A percentile compares a stretch with the other conserved stretches of the same genome.
These are phyloP conservation scores for Onychomys leucogaster DNA, from an alignment of 2,797 vertebrate genomes.

Conservation along the genomic window DNA sequence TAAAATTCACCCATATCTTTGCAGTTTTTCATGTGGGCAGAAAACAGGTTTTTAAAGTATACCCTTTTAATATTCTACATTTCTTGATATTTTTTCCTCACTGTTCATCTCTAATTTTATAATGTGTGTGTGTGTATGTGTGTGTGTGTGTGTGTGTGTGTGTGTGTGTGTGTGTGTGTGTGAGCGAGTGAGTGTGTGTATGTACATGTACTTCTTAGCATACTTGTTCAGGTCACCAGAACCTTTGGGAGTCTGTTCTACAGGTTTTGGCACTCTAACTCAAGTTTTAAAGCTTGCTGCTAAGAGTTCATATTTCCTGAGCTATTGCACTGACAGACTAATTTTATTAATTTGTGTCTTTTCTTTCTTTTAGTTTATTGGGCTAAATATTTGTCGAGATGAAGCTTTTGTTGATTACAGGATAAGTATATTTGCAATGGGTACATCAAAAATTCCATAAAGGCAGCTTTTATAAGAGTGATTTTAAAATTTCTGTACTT, in stretches of 20 bases:
- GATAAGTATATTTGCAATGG: not conserved
- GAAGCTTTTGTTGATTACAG: not conserved
- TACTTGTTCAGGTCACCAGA: not conserved
- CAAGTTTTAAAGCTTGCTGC: not conserved
- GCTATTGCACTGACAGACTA: not conserved
- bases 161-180: not conserved
- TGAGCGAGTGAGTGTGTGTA: not conserved
- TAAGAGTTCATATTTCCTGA: not conserved
- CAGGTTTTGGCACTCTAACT: not conserved
- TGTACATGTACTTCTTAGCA: not conserved
- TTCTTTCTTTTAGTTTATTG: not conserved
- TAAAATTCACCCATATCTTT: not conserved
- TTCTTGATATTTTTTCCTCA: not conserved
- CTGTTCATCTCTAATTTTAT: not conserved
- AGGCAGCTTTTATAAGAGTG: not conserved
- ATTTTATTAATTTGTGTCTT: not conserved
- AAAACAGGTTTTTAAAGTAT: not conserved
- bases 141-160: not conserved
- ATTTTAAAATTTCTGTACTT: not conserved
- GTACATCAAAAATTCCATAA: constrained; percentile 12
- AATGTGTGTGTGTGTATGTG: not conserved
- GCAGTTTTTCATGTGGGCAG: not conserved
- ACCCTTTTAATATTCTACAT: not conserved
- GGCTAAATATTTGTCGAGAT: not conserved
- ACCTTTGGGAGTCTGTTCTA: not conserved